A percentile compares a stretch with the other conserved stretches of the same genome.
Evolutionary conservation across 2,888 invertebrate genomes (phyloP).

Genomic region (Abrostola tripartita): DNA sequence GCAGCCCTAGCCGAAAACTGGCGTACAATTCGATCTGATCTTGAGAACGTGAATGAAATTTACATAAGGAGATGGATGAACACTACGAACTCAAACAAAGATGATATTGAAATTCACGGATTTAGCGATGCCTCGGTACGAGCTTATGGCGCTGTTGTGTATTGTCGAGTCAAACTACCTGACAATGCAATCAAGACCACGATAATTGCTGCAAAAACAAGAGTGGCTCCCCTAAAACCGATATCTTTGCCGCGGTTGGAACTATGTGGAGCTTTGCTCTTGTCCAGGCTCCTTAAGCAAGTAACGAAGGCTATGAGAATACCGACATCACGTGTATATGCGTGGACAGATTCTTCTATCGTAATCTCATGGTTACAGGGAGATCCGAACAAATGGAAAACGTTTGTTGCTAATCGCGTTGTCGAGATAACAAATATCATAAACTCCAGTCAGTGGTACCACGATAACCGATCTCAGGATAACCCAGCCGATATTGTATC

Average conservation of each 20-base stretch:
- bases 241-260: slow-evolving; percentile 17
- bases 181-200: not conserved
- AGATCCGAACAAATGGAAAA: slow-evolving; percentile 48
- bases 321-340: slow-evolving; percentile 28
- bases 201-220: slow-evolving; percentile 11
- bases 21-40: slow-evolving; percentile 16
- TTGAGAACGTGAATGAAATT: slow-evolving; percentile 23
- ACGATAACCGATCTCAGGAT: slow-evolving; percentile 32
- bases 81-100: not conserved
- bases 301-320: slow-evolving; percentile 4
- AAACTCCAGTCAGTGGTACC: slow-evolving; percentile 14
- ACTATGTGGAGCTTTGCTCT: slow-evolving; percentile 7
- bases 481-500: slow-evolving; percentile 51
- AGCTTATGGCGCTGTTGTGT: slow-evolving; percentile 7
- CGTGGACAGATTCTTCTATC: slow-evolving; percentile 57
- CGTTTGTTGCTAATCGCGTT: slow-evolving; percentile 52
- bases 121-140: slow-evolving; percentile 12
- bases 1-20: slow-evolving; percentile 21
- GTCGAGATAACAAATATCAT: slow-evolving; percentile 18
- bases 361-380: slow-evolving; percentile 54
- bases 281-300: slow-evolving; percentile 7
- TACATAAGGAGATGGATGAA: slow-evolving; percentile 6
- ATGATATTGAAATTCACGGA: slow-evolving; percentile 4
- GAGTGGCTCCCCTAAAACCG: slow-evolving; percentile 14
- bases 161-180: not conserved